Percentiles rank a stretch among this genome's conserved stretches.
Evolutionary conservation across 1,140 invertebrate species (phyloP).

Genomic region (Cyclina sinensis): DNA sequence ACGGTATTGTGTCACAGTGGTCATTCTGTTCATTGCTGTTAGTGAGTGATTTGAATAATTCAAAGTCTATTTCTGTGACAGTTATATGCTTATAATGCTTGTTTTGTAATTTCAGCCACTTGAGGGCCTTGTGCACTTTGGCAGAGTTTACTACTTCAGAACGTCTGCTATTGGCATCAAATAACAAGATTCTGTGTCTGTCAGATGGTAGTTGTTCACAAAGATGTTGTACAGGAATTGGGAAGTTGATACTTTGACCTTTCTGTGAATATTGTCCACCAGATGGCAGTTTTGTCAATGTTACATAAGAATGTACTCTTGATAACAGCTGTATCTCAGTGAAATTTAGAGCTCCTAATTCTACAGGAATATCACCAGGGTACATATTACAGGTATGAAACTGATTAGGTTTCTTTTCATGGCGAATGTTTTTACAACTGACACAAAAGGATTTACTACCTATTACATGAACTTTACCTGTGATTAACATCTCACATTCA

Average conservation of each 20-base stretch:
- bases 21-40: neutral
- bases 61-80: neutral
- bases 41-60: neutral
- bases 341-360: too few species aligned
- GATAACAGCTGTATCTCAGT: neutral
- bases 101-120: constrained; percentile 7
- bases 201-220: neutral
- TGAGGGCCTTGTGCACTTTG: neutral
- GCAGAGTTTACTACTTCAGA: neutral
- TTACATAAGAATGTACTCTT: neutral
- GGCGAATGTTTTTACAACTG: too few species aligned
- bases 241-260: neutral
- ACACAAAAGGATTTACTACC: too few species aligned
- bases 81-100: neutral
- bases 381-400: too few species aligned
- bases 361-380: too few species aligned
- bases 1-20: neutral
- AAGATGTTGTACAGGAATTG: neutral
- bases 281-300: neutral
- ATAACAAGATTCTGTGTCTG: neutral
- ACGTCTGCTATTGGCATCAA: neutral
- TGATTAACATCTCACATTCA: too few species aligned
- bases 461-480: too few species aligned
- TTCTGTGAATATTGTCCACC: constrained; percentile 7
- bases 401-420: too few species aligned